Evolutionary conservation across 2,113 vertebrate species (phyloP).

Genomic region (Channa maculata): DNA sequence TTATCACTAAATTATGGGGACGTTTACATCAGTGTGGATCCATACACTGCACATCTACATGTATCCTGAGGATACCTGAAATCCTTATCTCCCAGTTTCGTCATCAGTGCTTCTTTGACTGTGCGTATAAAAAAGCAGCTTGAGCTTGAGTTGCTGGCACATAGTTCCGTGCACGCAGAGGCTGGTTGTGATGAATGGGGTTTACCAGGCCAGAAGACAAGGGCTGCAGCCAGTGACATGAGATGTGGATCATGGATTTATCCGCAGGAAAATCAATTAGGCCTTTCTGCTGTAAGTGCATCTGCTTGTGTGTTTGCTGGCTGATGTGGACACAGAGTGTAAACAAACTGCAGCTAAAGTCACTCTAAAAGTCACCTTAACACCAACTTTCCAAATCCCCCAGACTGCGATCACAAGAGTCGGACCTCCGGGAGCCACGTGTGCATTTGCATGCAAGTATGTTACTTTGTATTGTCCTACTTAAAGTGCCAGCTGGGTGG

Average conservation of each 20-base stretch:
- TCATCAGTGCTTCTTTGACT: slow-evolving; percentile 5
- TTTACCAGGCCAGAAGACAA: slow-evolving; percentile 70
- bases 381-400: slow-evolving; percentile 31
- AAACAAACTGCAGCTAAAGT: slow-evolving; percentile 48
- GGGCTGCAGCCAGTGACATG: slow-evolving; percentile 68
- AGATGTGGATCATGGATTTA: slow-evolving; percentile 74
- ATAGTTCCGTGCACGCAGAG: slow-evolving; percentile 4
- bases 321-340: slow-evolving; percentile 3
- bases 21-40: slow-evolving; percentile 8
- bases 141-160: slow-evolving; percentile 30
- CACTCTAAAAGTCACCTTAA: slow-evolving; percentile 46
- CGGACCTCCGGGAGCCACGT: slow-evolving; percentile 30
- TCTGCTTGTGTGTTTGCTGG: slow-evolving; percentile 17
- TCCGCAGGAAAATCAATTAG: slow-evolving; percentile 74
- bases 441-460: slow-evolving; percentile 7
- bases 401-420: neutral
- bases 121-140: slow-evolving; percentile 45
- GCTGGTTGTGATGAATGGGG: slow-evolving; percentile 74
- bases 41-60: neutral
- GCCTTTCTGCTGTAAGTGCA: slow-evolving; percentile 36
- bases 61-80: slow-evolving; percentile 17
- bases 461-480: slow-evolving; percentile 33
- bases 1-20: slow-evolving; percentile 24
- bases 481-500: slow-evolving; percentile 37
- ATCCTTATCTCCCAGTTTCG: slow-evolving; percentile 8